Conservation (phyloP, 2,888 invertebrate species). For the Epiblema foenella region DNA sequence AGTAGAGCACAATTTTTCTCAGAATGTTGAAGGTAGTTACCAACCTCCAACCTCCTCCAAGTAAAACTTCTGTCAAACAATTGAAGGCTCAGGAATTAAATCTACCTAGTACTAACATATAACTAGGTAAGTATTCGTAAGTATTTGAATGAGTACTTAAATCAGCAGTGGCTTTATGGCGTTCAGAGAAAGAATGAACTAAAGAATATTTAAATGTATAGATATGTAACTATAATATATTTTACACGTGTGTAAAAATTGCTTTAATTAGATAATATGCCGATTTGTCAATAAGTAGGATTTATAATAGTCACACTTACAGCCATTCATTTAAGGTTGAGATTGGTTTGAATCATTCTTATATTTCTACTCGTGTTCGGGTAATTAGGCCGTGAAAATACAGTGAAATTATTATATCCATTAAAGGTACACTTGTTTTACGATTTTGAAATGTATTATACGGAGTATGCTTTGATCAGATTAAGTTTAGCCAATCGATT, state of each 20-base stretch:
- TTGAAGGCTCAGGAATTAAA: neutral
- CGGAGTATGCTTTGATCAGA: neutral
- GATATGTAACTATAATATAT: neutral
- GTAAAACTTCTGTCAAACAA: neutral
- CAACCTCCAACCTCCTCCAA: too few relatives aligned
- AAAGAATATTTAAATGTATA: neutral
- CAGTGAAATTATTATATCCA: neutral
- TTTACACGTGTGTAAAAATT: neutral
- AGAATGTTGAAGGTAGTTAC: too few relatives aligned
- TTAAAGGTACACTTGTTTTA: neutral
- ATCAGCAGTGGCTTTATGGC: neutral
- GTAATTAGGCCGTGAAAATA: neutral
- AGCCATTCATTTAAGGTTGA: too few relatives aligned
- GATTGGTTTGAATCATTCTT: neutral
- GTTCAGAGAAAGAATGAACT: neutral
- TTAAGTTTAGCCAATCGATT: conserved; percentile 9
- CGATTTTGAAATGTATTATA: neutral
- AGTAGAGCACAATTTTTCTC: too few relatives aligned
- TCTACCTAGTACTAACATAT: neutral
- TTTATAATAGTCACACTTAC: too few relatives aligned
- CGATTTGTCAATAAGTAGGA: neutral
- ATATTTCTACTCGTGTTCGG: neutral
- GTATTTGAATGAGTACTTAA: too few relatives aligned
- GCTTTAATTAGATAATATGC: neutral
- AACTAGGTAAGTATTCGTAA: neutral